These are phyloP conservation scores for Yponomeuta cagnagella DNA, from an alignment of 2,888 invertebrate species.

Conservation along the genomic window DNA sequence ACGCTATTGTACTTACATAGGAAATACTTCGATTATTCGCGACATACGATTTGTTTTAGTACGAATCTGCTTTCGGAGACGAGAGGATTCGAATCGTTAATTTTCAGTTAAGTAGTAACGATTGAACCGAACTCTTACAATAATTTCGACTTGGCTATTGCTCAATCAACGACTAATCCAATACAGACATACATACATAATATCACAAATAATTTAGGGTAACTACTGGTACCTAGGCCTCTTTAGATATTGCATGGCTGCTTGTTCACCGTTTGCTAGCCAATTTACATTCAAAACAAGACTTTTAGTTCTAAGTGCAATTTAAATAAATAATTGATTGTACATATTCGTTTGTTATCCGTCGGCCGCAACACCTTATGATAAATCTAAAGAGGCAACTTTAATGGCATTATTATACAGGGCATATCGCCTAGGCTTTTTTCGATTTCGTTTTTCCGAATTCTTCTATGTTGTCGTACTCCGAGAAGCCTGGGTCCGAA, in stretches of 20 bases:
- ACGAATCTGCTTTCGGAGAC: conserved; percentile 21
- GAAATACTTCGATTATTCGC: conserved; percentile 30
- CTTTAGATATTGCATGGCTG: conserved; percentile 34
- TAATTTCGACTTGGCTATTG: neutral
- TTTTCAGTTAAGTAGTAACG: conserved; percentile 13
- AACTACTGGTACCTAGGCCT: conserved; percentile 54
- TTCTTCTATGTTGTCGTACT: conserved; percentile 78
- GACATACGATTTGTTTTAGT: conserved; percentile 20
- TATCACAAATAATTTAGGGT: conserved; percentile 74
- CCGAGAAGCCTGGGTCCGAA: conserved; percentile 76
- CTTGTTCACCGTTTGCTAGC: neutral
- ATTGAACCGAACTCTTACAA: conserved; percentile 15
- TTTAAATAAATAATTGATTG: conserved; percentile 15
- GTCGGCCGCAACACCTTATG: neutral
- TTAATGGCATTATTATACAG: conserved; percentile 50
- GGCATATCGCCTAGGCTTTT: conserved; percentile 28
- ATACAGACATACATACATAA: conserved; percentile 41
- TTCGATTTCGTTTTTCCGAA: conserved; percentile 77
- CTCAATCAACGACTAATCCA: conserved; percentile 33
- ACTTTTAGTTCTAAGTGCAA: conserved; percentile 4
- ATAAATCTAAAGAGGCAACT: conserved; percentile 58
- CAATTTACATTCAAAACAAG: neutral
- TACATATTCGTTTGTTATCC: conserved; percentile 4
- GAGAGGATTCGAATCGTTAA: conserved; percentile 15
- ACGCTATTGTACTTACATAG: conserved; percentile 47